A percentile compares a stretch with the other conserved stretches of the same genome.
Conservation (phyloP, 2,888 invertebrate genomes). For the Drosophila mercatorum region DNA sequence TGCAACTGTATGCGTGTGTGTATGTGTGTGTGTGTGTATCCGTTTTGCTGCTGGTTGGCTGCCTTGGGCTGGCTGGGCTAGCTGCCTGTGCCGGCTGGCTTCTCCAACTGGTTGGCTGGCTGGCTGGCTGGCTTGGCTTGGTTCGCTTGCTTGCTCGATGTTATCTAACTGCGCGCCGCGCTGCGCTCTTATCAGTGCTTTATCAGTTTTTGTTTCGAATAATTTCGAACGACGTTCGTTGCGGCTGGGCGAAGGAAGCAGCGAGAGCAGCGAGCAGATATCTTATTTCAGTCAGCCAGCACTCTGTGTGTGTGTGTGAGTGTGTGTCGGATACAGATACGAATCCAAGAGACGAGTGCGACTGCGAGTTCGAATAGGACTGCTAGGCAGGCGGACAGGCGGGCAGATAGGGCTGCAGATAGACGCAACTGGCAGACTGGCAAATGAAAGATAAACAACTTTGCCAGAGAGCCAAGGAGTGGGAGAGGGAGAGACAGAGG, state of each 20-base stretch:
- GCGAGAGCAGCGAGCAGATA: constrained; percentile 60
- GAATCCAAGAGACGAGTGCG: constrained; percentile 55
- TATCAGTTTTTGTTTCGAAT: constrained; percentile 83
- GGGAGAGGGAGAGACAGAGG: neutral
- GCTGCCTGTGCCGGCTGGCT: constrained; percentile 47
- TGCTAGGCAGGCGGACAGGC: constrained; percentile 32
- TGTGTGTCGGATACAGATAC: constrained; percentile 61
- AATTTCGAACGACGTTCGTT: constrained; percentile 69
- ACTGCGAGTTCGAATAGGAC: constrained; percentile 34
- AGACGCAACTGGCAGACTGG: constrained; percentile 70
- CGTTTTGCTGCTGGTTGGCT: constrained; percentile 74
- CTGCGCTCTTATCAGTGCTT: constrained; percentile 83
- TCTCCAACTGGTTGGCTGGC: constrained; percentile 44
- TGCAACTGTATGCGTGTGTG: constrained; percentile 47
- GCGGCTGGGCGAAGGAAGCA: constrained; percentile 60
- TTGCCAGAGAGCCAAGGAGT: constrained; percentile 26
- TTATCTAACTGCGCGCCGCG: constrained; percentile 84
- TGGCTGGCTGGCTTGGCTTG: constrained; percentile 43
- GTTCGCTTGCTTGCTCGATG: constrained; percentile 64
- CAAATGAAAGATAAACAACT: constrained; percentile 79
- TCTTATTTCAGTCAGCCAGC: constrained; percentile 75
- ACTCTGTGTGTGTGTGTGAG: constrained; percentile 9
- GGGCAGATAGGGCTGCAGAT: constrained; percentile 51
- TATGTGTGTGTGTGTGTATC: constrained; percentile 66
- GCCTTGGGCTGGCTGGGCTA: constrained; percentile 33